These are phyloP conservation scores for Thymelicus lineola DNA, from an alignment of 2,888 invertebrate species.

Conservation along the genomic window DNA sequence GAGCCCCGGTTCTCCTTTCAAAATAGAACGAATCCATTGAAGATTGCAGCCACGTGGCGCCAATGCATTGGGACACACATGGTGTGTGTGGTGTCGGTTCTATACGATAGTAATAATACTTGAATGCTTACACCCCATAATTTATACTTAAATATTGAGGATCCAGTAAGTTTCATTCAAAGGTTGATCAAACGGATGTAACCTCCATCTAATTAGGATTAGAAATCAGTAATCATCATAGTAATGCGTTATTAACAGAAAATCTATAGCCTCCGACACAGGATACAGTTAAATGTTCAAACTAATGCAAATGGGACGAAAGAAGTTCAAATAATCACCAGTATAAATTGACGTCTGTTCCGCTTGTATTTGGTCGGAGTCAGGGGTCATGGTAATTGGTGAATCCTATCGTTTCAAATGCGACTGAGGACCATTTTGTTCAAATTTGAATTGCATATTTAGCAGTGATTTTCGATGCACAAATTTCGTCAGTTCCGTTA, in stretches of 20 bases:
- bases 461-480: conserved; percentile 21
- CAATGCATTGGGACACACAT: too few species aligned
- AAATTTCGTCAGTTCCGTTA: conserved; percentile 27
- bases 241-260: conserved; percentile 11
- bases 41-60: too few species aligned
- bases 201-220: conserved; percentile 9
- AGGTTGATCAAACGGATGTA: conserved; percentile 2
- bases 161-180: background rate
- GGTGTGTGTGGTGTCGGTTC: too few species aligned
- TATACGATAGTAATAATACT: too few species aligned
- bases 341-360: background rate
- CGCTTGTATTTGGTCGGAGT: background rate
- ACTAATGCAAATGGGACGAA: conserved; percentile 14
- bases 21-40: too few species aligned
- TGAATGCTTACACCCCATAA: too few species aligned
- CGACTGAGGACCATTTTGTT: conserved; percentile 9
- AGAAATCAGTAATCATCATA: conserved; percentile 39
- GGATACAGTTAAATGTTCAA: conserved; percentile 25
- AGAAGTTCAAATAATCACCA: conserved; percentile 1
- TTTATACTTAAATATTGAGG: too few species aligned
- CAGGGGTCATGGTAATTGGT: background rate
- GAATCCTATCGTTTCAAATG: background rate
- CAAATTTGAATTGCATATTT: conserved; percentile 34
- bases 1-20: too few species aligned
- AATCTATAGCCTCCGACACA: conserved; percentile 25